These are phyloP conservation scores for Dasyprocta punctata DNA, from an alignment of 2,113 vertebrate species.

Conservation along the genomic window DNA sequence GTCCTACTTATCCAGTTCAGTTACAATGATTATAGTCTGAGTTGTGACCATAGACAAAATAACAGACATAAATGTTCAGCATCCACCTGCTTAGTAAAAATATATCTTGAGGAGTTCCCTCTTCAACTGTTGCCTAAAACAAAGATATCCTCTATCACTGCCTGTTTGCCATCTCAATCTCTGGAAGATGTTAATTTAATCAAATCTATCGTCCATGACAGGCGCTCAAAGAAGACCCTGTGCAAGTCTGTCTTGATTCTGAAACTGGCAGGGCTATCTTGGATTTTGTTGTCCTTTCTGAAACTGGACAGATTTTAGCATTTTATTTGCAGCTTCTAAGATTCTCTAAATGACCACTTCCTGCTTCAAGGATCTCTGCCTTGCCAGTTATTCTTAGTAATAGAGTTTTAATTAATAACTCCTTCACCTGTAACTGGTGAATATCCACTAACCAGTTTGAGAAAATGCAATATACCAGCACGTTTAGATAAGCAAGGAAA, in stretches of 20 bases:
- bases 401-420: neutral
- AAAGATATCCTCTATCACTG: neutral
- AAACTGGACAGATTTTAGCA: neutral
- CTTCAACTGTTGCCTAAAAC: neutral
- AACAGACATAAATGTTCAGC: neutral
- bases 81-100: neutral
- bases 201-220: neutral
- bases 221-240: neutral
- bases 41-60: neutral
- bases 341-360: neutral
- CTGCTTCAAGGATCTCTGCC: neutral
- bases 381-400: neutral
- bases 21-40: neutral
- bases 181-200: neutral
- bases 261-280: neutral
- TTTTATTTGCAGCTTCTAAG: slow-evolving; percentile 35
- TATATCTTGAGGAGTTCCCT: neutral
- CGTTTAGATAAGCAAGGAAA: neutral
- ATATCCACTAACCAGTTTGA: neutral
- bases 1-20: neutral
- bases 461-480: neutral
- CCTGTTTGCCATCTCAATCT: neutral
- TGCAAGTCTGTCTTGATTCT: neutral
- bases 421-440: neutral
- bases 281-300: neutral